These are phyloP conservation scores for Drosophila rellima DNA, from an alignment of 2,888 invertebrate species.

Conservation along the genomic window DNA sequence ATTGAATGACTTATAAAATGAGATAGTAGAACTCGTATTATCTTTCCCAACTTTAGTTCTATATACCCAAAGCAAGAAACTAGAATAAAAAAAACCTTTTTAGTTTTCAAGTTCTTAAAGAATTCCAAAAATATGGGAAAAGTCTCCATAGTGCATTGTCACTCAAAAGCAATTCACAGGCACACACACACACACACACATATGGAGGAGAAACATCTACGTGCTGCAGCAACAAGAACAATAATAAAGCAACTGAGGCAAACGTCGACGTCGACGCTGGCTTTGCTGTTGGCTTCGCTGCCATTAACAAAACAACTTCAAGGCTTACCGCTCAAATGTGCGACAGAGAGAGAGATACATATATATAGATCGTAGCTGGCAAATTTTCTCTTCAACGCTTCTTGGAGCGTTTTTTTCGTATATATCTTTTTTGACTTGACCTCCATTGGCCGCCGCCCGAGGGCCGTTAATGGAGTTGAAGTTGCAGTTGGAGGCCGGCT, in stretches of 20 bases:
- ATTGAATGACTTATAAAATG: too few relatives aligned
- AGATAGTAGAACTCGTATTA: too few relatives aligned
- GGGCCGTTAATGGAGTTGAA: conserved; percentile 50
- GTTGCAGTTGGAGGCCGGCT: conserved; percentile 63
- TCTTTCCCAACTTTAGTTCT: too few relatives aligned
- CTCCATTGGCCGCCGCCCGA: conserved; percentile 69
- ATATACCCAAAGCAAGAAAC: not conserved
- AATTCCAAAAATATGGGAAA: not conserved
- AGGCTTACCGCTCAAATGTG: conserved; percentile 59
- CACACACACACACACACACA: conserved; percentile 29
- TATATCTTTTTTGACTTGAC: conserved; percentile 47
- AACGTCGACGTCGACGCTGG: conserved; percentile 31
- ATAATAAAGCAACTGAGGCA: conserved; percentile 67
- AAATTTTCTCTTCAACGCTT: conserved; percentile 67
- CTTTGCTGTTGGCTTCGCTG: conserved; percentile 37
- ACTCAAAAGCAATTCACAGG: conserved; percentile 48
- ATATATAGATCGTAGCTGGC: conserved; percentile 22
- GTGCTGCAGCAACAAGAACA: conserved; percentile 51
- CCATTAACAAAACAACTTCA: conserved; percentile 62
- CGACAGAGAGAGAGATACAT: conserved; percentile 15
- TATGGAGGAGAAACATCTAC: conserved; percentile 42
- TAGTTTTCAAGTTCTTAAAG: not conserved
- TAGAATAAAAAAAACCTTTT: not conserved
- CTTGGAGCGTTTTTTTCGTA: conserved; percentile 44
- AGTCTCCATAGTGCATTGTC: conserved; percentile 62